Evolutionary conservation across 2,888 invertebrate genomes (phyloP).

Genomic region (Argyresthia albistria): DNA sequence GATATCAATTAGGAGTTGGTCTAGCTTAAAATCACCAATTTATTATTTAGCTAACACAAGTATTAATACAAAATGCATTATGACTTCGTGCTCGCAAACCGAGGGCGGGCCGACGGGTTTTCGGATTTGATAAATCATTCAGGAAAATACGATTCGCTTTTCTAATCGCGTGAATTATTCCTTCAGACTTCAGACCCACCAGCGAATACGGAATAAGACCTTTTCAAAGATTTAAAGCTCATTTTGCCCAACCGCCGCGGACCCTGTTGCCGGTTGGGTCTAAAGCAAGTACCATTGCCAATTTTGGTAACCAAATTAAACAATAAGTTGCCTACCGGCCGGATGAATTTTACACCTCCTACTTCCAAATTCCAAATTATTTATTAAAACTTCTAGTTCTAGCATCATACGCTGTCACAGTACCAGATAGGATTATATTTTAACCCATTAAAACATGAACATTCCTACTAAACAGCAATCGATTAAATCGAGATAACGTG

Average conservation of each 20-base stretch:
- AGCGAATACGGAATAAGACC: conserved; percentile 2
- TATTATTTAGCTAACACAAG: too few species aligned
- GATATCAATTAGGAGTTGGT: too few species aligned
- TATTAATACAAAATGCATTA: too few species aligned
- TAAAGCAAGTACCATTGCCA: background rate
- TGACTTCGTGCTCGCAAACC: too few species aligned
- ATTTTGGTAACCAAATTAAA: background rate
- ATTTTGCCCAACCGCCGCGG: background rate
- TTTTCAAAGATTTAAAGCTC: background rate
- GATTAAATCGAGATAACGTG: background rate
- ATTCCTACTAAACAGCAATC: background rate
- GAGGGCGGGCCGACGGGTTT: background rate
- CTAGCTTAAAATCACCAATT: too few species aligned
- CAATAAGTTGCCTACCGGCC: background rate
- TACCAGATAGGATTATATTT: background rate
- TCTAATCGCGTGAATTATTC: conserved; percentile 4
- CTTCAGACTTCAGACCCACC: background rate
- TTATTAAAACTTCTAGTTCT: too few species aligned
- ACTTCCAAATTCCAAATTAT: too few species aligned
- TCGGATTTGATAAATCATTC: conserved; percentile 2
- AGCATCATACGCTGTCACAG: too few species aligned
- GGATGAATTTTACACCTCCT: too few species aligned
- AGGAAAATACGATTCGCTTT: background rate
- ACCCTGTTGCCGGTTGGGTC: background rate
- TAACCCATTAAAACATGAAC: background rate